Percentiles rank a stretch among this genome's conserved stretches.
phyloP scores from a whole-genome alignment of 2,888 invertebrate genomes.

The Drosophila atripex region DNA sequence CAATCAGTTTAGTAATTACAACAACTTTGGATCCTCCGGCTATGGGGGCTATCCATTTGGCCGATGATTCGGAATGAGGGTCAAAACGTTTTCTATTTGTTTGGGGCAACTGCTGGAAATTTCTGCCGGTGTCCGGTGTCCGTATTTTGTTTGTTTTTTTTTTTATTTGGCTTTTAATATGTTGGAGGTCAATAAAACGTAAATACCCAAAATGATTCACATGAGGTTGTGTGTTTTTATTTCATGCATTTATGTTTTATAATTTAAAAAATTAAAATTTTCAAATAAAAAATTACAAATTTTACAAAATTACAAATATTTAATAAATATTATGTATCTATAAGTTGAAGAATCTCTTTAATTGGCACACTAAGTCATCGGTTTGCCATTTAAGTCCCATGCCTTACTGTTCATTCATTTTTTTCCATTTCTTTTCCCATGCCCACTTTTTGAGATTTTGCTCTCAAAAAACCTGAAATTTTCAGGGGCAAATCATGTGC shows the following conservation, averaged over 20 bases:
- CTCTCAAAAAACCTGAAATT: slow-evolving; percentile 78
- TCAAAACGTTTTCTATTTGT: slow-evolving; percentile 22
- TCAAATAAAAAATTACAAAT: too few species aligned
- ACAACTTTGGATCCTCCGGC: slow-evolving; percentile 46
- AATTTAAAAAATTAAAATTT: not conserved
- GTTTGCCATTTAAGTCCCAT: slow-evolving; percentile 9
- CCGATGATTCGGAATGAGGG: slow-evolving; percentile 3
- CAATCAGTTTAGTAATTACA: slow-evolving; percentile 49
- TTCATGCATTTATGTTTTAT: not conserved
- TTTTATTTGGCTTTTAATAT: slow-evolving; percentile 53
- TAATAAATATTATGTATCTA: not conserved
- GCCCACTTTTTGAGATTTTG: slow-evolving; percentile 36
- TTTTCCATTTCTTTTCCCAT: slow-evolving; percentile 45
- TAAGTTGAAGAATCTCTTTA: not conserved
- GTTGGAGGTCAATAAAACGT: slow-evolving; percentile 75
- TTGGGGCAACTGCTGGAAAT: slow-evolving; percentile 48
- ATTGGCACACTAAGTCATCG: not conserved
- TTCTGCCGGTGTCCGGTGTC: slow-evolving; percentile 45
- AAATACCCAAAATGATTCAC: slow-evolving; percentile 76
- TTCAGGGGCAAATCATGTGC: slow-evolving; percentile 78
- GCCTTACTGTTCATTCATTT: slow-evolving; percentile 25
- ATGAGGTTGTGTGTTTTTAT: slow-evolving; percentile 23
- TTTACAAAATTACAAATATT: not conserved
- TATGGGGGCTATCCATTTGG: slow-evolving; percentile 48
- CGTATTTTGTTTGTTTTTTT: slow-evolving; percentile 64